phyloP scores from a whole-genome alignment of 2,113 vertebrate species.

The Martes martes region DNA sequence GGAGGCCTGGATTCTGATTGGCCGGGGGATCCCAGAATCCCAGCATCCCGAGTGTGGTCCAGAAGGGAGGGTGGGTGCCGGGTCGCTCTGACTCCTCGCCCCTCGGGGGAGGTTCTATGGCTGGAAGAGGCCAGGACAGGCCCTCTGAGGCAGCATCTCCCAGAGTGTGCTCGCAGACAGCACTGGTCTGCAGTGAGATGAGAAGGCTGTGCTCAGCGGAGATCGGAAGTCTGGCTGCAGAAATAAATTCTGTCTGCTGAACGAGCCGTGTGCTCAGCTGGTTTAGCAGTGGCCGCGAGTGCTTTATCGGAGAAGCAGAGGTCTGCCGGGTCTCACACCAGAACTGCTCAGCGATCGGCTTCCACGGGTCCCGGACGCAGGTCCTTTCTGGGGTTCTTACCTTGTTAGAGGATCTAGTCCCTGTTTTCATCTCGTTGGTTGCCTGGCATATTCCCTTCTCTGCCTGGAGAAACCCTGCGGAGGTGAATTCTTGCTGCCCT shows the following conservation, averaged over 20 bases:
- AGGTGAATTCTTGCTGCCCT: not conserved
- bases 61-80: fast-evolving
- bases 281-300: not conserved
- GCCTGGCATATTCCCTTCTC: not conserved
- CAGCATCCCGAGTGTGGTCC: not conserved
- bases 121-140: too few relatives aligned
- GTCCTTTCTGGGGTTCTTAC: not conserved
- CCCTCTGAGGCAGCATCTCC: not conserved
- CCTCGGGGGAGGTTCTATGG: too few relatives aligned
- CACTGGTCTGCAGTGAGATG: not conserved
- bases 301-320: not conserved
- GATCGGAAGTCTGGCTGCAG: not conserved
- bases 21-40: not conserved
- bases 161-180: not conserved
- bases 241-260: not conserved
- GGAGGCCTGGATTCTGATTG: not conserved
- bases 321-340: not conserved
- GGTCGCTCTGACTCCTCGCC: not conserved
- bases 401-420: not conserved
- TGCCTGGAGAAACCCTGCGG: not conserved
- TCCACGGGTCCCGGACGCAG: too few relatives aligned
- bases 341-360: not conserved
- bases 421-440: not conserved
- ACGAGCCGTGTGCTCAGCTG: not conserved
- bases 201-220: not conserved